These are phyloP conservation scores for Portunus trituberculatus DNA, from an alignment of 1,140 invertebrate genomes.

Conservation along the genomic window DNA sequence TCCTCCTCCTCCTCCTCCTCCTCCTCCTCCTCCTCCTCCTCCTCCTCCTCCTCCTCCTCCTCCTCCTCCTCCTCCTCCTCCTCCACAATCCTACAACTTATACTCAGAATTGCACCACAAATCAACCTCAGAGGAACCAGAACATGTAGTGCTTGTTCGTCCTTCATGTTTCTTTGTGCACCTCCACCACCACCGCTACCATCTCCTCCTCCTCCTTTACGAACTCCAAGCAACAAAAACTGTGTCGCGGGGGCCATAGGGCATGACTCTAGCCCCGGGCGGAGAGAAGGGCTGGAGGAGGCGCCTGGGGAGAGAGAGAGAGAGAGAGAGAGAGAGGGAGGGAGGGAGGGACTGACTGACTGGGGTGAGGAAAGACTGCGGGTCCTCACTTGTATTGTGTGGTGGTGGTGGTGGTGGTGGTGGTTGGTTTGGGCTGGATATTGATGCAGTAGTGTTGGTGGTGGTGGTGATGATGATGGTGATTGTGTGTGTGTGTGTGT, in stretches of 20 bases:
- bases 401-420: neutral
- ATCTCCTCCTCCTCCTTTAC: neutral
- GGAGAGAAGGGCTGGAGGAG: neutral
- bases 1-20: conserved; percentile 25
- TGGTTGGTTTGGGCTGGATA: neutral
- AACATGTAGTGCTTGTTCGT: too few relatives aligned
- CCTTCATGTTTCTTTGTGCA: neutral
- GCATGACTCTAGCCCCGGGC: neutral
- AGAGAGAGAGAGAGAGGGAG: too few relatives aligned
- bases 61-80: neutral
- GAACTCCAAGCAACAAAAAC: neutral
- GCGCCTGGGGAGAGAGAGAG: neutral
- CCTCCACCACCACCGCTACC: neutral
- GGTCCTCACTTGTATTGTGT: too few relatives aligned
- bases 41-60: neutral
- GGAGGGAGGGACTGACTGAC: neutral
- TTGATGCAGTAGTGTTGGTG: neutral
- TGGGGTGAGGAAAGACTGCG: too few relatives aligned
- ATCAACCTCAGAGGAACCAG: too few relatives aligned
- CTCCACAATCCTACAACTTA: too few relatives aligned
- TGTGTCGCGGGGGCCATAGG: neutral
- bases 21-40: neutral
- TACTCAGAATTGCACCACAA: neutral
- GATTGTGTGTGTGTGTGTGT: neutral
- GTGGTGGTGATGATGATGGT: neutral